Evolutionary conservation across 1,140 invertebrate genomes (phyloP).

Genomic region (Neelides sp.): DNA sequence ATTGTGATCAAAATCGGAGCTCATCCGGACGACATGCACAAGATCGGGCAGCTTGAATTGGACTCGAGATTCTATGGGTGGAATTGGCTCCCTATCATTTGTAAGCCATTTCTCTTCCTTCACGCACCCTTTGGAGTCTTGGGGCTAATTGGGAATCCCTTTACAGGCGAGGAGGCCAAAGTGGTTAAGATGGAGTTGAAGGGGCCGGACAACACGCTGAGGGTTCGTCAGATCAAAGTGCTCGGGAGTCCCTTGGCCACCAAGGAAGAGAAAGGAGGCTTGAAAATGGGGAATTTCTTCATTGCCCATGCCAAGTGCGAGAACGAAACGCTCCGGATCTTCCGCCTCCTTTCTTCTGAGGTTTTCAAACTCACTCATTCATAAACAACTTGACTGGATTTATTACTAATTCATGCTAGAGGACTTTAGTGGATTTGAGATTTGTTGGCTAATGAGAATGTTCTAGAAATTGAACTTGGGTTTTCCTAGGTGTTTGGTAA

Average conservation of each 20-base stretch:
- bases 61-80: conserved; percentile 68
- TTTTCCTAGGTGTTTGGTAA: conserved; percentile 72
- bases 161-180: conserved; percentile 36
- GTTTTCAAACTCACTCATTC: conserved; percentile 36
- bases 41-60: conserved; percentile 67
- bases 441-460: no score
- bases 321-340: conserved; percentile 80
- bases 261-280: conserved; percentile 24
- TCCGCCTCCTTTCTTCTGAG: conserved; percentile 83
- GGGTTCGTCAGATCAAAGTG: conserved; percentile 67
- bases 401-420: no score
- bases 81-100: conserved; percentile 65
- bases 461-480: conserved; percentile 8
- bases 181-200: conserved; percentile 69
- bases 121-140: no score
- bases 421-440: no score
- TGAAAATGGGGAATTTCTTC: conserved; percentile 39
- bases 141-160: conserved; percentile 3
- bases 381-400: no score
- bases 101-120: conserved; percentile 50
- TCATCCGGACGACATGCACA: conserved; percentile 63
- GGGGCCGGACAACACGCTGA: conserved; percentile 76
- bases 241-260: conserved; percentile 40
- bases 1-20: conserved; percentile 67
- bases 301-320: conserved; percentile 79